Percentiles rank a stretch among this genome's conserved stretches.
These are phyloP conservation scores for Drosophila bunnanda DNA, from an alignment of 2,888 invertebrate species.

Conservation along the genomic window DNA sequence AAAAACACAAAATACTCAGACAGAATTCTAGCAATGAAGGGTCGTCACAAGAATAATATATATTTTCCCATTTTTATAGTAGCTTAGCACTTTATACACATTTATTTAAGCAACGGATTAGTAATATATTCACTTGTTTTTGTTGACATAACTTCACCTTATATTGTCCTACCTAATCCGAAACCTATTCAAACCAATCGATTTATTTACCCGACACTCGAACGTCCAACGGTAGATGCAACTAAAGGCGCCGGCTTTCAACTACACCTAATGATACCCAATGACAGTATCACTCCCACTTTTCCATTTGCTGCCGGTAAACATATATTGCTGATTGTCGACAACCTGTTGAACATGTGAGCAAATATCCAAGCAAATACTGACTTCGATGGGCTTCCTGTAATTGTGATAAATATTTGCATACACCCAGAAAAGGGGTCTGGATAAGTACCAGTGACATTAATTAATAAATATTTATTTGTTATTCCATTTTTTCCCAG, in stretches of 20 bases:
- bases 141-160: slow-evolving; percentile 4
- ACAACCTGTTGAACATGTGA: slow-evolving; percentile 55
- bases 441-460: background rate
- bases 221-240: slow-evolving; percentile 28
- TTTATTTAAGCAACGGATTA: background rate
- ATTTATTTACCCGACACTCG: slow-evolving; percentile 58
- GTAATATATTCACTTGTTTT: background rate
- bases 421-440: slow-evolving; percentile 23
- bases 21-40: background rate
- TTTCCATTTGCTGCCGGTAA: slow-evolving; percentile 10
- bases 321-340: slow-evolving; percentile 20
- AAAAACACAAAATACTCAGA: background rate
- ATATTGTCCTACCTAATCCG: slow-evolving; percentile 10
- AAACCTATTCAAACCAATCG: slow-evolving; percentile 13
- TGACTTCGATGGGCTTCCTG: slow-evolving; percentile 30
- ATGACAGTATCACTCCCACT: slow-evolving; percentile 3
- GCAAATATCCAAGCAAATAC: slow-evolving; percentile 35
- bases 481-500: background rate
- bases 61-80: background rate
- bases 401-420: slow-evolving; percentile 63
- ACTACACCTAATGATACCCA: slow-evolving; percentile 35
- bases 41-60: background rate
- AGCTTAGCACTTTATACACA: too few relatives aligned
- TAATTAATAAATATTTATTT: slow-evolving; percentile 2
- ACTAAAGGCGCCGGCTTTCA: slow-evolving; percentile 25